These are phyloP conservation scores for Torymus texanus DNA, from an alignment of 2,888 invertebrate species.

Conservation along the genomic window DNA sequence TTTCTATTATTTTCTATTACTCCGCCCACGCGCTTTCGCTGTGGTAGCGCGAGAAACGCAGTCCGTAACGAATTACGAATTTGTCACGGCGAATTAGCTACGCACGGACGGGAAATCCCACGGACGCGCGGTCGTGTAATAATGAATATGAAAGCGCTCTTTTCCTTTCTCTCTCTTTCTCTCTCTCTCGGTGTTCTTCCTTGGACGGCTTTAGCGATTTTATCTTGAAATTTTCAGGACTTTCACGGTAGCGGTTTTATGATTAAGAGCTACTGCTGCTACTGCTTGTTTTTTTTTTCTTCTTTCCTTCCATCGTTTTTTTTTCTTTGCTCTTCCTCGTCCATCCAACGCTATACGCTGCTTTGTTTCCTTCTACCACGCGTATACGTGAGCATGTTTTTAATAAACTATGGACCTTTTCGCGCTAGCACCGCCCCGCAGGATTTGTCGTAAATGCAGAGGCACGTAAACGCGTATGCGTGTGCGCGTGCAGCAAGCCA, in stretches of 20 bases:
- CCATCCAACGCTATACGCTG: not conserved
- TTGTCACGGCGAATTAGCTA: conserved; percentile 44
- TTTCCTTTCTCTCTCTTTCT: not conserved
- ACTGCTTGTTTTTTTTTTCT: conserved; percentile 16
- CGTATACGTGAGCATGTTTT: conserved; percentile 35
- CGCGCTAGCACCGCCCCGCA: not conserved
- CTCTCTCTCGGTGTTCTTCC: conserved; percentile 12
- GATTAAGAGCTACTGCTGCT: conserved; percentile 23
- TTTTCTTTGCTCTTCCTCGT: not conserved
- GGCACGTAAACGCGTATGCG: not conserved
- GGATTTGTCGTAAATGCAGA: conserved; percentile 38
- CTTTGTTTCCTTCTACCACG: not conserved
- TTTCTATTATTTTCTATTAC: conserved; percentile 48
- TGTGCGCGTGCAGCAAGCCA: not conserved
- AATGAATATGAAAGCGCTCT: conserved; percentile 46
- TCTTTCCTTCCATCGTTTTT: not conserved
- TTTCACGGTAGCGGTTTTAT: conserved; percentile 19
- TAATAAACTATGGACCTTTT: conserved; percentile 45
- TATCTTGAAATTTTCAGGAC: conserved; percentile 44
- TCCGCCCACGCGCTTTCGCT: conserved; percentile 2
- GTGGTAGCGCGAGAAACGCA: not conserved
- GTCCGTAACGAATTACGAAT: conserved; percentile 43
- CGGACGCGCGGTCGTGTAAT: not conserved
- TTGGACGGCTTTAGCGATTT: conserved; percentile 34
- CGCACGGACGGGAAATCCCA: conserved; percentile 6